Evolutionary conservation across 2,113 vertebrate genomes (phyloP).

Genomic region (Scolopax mira): DNA sequence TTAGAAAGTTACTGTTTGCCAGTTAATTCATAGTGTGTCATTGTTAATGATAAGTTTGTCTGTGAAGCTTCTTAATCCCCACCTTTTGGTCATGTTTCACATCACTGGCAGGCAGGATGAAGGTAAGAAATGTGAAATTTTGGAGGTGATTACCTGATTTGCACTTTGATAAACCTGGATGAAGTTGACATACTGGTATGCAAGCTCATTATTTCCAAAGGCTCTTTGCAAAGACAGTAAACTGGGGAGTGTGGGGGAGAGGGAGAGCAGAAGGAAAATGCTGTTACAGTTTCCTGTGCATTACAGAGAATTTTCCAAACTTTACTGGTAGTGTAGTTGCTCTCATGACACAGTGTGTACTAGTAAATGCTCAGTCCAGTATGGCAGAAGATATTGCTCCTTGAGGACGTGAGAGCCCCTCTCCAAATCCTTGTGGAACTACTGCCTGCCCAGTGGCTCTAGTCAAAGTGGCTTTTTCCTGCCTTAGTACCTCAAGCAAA

Average conservation of each 20-base stretch:
- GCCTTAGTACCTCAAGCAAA: not conserved
- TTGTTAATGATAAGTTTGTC: not conserved
- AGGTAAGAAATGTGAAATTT: not conserved
- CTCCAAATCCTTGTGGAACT: not conserved
- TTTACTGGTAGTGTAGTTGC: not conserved
- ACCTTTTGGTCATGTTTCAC: not conserved
- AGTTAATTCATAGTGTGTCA: too few species aligned
- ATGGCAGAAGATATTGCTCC: not conserved
- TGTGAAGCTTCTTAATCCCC: not conserved
- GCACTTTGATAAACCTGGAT: not conserved
- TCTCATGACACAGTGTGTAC: not conserved
- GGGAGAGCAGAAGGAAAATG: not conserved
- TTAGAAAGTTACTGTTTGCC: not conserved
- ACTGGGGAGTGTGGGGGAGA: not conserved
- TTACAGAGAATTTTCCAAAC: not conserved
- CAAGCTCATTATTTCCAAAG: not conserved
- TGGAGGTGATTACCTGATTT: not conserved
- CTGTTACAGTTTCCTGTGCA: not conserved
- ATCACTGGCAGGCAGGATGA: not conserved
- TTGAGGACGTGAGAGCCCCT: not conserved
- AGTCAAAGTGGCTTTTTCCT: not conserved
- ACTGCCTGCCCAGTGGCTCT: not conserved
- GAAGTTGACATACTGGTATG: not conserved
- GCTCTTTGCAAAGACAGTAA: not conserved
- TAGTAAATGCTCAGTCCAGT: not conserved